These are phyloP conservation scores for Patiria miniata DNA, from an alignment of 35 echinoderm and acorn worm genomes.

Conservation along the genomic window DNA sequence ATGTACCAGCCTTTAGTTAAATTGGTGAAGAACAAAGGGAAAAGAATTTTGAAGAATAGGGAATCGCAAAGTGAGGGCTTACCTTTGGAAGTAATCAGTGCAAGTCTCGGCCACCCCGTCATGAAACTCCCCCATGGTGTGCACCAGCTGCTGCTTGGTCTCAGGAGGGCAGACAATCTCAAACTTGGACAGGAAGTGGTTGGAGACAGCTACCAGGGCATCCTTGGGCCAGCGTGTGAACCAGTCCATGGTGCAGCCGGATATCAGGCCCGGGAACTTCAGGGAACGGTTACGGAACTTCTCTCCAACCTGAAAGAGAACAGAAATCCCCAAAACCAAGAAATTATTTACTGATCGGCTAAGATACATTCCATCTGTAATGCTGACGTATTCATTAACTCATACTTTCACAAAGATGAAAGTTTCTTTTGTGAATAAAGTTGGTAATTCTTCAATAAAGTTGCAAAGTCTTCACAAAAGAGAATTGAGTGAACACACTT, in stretches of 20 bases:
- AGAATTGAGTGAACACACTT: too few relatives aligned
- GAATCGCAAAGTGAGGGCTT: neutral
- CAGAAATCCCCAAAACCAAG: neutral
- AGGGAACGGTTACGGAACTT: conserved; percentile 97
- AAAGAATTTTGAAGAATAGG: neutral
- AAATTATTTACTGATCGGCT: too few relatives aligned
- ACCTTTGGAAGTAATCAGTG: conserved; percentile 94
- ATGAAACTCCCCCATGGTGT: conserved; percentile 97
- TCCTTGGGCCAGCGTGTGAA: conserved; percentile 97
- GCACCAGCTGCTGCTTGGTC: conserved; percentile 89
- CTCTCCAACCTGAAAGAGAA: conserved; percentile 81
- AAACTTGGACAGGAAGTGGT: conserved; percentile 94
- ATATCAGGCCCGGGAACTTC: conserved; percentile 96
- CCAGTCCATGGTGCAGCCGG: conserved; percentile 99
- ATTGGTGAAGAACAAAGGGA: too few relatives aligned
- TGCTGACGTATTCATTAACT: too few relatives aligned
- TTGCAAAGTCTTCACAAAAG: too few relatives aligned
- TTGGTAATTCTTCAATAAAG: too few relatives aligned
- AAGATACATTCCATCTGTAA: too few relatives aligned
- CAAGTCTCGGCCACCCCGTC: conserved; percentile 94
- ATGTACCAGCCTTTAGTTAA: too few relatives aligned
- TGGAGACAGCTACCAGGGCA: conserved; percentile 92
- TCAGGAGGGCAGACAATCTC: conserved; percentile 84
- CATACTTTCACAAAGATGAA: too few relatives aligned
- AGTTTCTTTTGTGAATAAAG: too few relatives aligned